These are phyloP conservation scores for Uropsilus gracilis DNA, from an alignment of 2,113 vertebrate species.

Conservation along the genomic window DNA sequence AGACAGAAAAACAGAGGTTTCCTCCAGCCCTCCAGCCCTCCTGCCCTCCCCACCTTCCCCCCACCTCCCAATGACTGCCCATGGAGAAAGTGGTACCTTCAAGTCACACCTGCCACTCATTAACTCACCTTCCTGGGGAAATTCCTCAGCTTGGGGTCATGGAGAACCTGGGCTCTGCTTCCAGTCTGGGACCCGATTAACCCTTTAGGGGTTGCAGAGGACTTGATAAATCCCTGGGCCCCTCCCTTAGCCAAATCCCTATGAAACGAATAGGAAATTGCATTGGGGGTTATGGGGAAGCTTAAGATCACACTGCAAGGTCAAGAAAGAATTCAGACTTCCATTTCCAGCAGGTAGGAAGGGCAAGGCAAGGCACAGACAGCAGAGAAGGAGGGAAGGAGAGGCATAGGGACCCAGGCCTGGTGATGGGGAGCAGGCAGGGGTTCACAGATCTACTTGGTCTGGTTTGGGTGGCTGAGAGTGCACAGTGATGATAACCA, in stretches of 20 bases:
- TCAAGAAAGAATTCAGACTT: not conserved
- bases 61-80: not conserved
- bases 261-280: not conserved
- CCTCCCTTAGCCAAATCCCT: not conserved
- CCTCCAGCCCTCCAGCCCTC: not conserved
- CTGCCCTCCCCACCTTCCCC: not conserved
- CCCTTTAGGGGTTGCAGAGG: not conserved
- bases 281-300: not conserved
- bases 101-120: constrained; percentile 28
- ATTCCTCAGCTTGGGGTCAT: not conserved
- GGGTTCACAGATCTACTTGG: not conserved
- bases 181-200: not conserved
- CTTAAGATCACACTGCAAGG: not conserved
- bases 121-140: constrained; percentile 9
- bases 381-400: not conserved
- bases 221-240: not conserved
- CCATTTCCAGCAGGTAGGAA: not conserved
- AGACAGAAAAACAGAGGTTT: not conserved
- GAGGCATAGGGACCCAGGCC: not conserved
- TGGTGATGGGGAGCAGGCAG: not conserved
- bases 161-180: not conserved
- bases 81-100: not conserved
- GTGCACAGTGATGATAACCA: not conserved
- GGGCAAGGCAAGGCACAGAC: too few relatives aligned
- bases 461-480: not conserved